phyloP scores from a whole-genome alignment of 2,113 vertebrate species.

The Donacobius atricapilla region DNA sequence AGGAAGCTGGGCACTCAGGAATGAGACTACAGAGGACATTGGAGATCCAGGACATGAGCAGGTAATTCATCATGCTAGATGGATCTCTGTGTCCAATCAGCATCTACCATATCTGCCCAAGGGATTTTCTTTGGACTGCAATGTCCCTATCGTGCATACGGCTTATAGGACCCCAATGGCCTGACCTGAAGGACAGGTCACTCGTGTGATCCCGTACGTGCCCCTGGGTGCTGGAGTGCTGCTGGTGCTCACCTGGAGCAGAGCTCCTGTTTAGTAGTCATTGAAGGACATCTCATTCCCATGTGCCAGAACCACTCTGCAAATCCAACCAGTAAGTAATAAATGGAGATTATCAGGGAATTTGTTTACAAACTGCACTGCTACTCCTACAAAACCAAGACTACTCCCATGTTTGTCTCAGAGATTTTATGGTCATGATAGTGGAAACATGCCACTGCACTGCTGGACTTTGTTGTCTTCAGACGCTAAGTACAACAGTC shows the following conservation, averaged over 20 bases:
- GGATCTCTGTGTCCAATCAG: neutral
- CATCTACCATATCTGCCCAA: neutral
- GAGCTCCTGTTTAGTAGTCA: neutral
- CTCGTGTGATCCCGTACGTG: accelerated
- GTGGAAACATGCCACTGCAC: neutral
- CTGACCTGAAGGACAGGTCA: neutral
- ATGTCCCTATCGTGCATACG: neutral
- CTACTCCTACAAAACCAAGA: neutral
- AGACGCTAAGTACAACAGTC: neutral
- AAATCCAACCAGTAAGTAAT: neutral
- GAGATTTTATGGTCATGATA: neutral
- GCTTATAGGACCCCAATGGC: neutral
- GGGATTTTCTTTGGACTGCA: neutral
- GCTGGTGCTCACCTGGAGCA: neutral
- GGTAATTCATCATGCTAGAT: neutral
- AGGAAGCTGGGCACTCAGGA: neutral
- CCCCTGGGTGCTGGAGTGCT: neutral
- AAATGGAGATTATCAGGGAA: neutral
- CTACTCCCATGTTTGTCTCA: neutral
- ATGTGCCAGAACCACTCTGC: neutral
- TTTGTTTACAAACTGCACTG: neutral
- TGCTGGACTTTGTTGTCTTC: neutral
- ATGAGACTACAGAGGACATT: neutral
- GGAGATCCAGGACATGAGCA: neutral
- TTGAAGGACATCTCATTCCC: neutral